Evolutionary conservation across 2,113 vertebrate species (phyloP), one percentile per base, ranked within the genome.

Genomic region (Catharus bicknelli): DNA sequence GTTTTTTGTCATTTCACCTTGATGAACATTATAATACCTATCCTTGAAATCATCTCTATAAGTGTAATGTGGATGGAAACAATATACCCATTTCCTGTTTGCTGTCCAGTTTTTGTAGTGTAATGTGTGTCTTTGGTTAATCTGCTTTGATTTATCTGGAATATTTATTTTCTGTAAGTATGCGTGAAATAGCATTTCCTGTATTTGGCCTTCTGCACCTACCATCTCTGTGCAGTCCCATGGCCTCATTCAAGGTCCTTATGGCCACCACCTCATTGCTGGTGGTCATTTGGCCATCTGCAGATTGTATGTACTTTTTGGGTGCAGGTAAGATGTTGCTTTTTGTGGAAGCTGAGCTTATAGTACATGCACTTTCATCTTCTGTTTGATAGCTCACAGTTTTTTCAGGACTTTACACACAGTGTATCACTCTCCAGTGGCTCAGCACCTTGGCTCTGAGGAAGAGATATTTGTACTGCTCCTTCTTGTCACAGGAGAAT

Each of bases 221-320:
- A 42, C 32, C 5, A 5, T 30, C 9, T 66, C 29, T n/a, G 16
- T 62, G 86, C 27, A 29, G 18, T 36, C 74, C 14, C 64, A 11
- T 15, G 13, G 8, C 48, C 50, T 75, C 38, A 22, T 70, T 79
- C 53, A 50, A 26, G 34, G 29, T 83, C 27, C 40, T 92, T 51
- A 32, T 0, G 0, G 23, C 40, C 53, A n/a, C 62, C 27, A n/a
- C 62, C 27, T 81, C 30, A 16, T 1, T n/a, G 36, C 36, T 45
- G n/a, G n/a, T 64, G 59, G 17, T 78, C 25, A 13, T 59, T 81
- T 77, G 34, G 26, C 47, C 3, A 5, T 25, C 34, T 83, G 32
- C 57, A 75, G 50, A n/a, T 57, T 81, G 15, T 42, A 13, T 72
- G 45, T 77, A 18, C 8, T 29, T 75, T 86, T 32, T 72, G 19